phyloP scores from a whole-genome alignment of 2,797 vertebrate genomes.

The Acanthurus lineatus region DNA sequence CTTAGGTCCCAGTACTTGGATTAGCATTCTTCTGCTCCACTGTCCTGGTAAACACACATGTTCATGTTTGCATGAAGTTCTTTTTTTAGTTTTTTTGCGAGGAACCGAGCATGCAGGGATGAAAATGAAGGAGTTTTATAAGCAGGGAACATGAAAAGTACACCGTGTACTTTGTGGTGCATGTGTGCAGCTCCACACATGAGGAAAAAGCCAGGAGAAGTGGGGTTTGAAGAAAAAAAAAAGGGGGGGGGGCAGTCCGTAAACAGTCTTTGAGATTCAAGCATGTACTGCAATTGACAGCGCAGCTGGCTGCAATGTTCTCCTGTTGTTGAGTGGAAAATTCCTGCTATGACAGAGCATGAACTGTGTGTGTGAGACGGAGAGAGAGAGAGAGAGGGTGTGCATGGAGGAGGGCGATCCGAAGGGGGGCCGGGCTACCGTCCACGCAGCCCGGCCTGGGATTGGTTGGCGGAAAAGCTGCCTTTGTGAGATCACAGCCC shows the following conservation, averaged over 20 bases:
- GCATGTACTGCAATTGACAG: slow-evolving; percentile 73
- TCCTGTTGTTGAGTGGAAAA: slow-evolving; percentile 82
- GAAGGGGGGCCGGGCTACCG: slow-evolving; percentile 66
- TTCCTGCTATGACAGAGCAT: slow-evolving; percentile 76
- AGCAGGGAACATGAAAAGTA: slow-evolving; percentile 1
- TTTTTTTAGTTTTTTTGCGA: slow-evolving; percentile 6
- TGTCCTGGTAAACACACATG: slow-evolving; percentile 44
- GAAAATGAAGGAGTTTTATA: not conserved
- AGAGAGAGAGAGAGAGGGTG: slow-evolving; percentile 20
- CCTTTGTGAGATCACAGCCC: slow-evolving; percentile 86
- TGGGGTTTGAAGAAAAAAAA: not conserved
- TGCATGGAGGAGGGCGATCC: slow-evolving; percentile 51
- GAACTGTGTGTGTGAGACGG: slow-evolving; percentile 46
- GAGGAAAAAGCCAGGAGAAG: slow-evolving; percentile 13
- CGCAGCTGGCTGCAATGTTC: slow-evolving; percentile 80
- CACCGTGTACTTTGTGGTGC: slow-evolving; percentile 15
- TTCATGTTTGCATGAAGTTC: slow-evolving; percentile 18
- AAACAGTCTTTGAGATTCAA: slow-evolving; percentile 48
- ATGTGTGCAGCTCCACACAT: not conserved
- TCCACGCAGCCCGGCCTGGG: slow-evolving; percentile 58
- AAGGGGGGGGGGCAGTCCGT: slow-evolving; percentile 21
- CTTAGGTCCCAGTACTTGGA: slow-evolving; percentile 35
- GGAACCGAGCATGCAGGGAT: not conserved
- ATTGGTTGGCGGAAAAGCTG: slow-evolving; percentile 85
- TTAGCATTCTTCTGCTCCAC: slow-evolving; percentile 54